These are phyloP conservation scores for Augochlora pura DNA, from an alignment of 1,140 invertebrate species.

Conservation along the genomic window DNA sequence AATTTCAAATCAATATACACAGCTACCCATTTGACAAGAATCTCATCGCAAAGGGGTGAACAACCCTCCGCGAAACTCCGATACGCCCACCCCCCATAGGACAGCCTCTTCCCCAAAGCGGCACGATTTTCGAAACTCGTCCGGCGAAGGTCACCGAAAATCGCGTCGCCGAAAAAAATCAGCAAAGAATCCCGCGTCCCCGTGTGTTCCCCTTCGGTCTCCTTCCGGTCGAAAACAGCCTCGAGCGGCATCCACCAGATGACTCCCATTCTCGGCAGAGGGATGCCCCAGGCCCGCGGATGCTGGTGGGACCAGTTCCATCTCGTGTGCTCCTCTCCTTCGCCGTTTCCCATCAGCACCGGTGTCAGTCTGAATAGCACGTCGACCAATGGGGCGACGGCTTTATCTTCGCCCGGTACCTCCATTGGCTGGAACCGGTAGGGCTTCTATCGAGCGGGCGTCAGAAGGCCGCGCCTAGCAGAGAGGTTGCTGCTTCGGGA, in stretches of 20 bases:
- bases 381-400: slow-evolving; percentile 73
- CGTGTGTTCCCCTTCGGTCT: not conserved
- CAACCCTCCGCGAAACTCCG: too few species aligned
- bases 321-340: slow-evolving; percentile 57
- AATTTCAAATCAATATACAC: too few species aligned
- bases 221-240: slow-evolving; percentile 17
- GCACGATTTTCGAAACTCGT: too few species aligned
- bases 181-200: not conserved
- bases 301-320: slow-evolving; percentile 63
- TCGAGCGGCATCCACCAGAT: slow-evolving; percentile 70
- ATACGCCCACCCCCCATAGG: too few species aligned
- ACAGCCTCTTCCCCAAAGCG: too few species aligned
- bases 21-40: too few species aligned
- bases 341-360: slow-evolving; percentile 43
- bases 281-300: slow-evolving; percentile 49
- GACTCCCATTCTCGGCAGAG: slow-evolving; percentile 73
- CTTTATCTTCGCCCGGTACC: slow-evolving; percentile 66
- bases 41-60: too few species aligned
- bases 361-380: slow-evolving; percentile 66
- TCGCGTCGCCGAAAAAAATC: not conserved
- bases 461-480: slow-evolving; percentile 76
- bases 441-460: slow-evolving; percentile 77
- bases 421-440: slow-evolving; percentile 54
- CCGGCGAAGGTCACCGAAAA: too few species aligned
- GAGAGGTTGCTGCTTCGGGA: slow-evolving; percentile 42